Conservation (phyloP, 2,888 invertebrate genomes). For the Cataglyphis cursor region DNA sequence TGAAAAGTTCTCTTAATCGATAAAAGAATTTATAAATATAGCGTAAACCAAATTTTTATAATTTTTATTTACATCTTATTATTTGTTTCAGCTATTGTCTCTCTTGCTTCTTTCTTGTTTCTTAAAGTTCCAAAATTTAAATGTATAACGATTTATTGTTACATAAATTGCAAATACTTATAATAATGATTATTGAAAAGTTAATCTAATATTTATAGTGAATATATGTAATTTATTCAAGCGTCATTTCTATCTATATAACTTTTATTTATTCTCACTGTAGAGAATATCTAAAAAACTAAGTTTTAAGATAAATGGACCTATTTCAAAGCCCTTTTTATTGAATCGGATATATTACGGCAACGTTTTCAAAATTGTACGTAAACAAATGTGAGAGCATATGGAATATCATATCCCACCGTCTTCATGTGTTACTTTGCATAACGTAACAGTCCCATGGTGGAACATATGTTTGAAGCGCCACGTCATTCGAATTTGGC, state of each 20-base stretch:
- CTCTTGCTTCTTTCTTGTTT: not conserved
- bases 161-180: not conserved
- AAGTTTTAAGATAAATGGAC: not conserved
- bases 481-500: slow-evolving; percentile 55
- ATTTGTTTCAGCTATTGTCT: not conserved
- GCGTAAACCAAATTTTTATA: not conserved
- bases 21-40: not conserved
- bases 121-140: not conserved
- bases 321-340: not conserved
- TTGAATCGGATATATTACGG: not conserved
- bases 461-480: not conserved
- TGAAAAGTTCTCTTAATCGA: not conserved
- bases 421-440: not conserved
- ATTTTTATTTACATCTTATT: not conserved
- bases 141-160: not conserved
- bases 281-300: too few relatives aligned
- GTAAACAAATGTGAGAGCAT: not conserved
- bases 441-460: not conserved
- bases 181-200: not conserved
- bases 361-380: not conserved
- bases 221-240: not conserved
- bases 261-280: not conserved
- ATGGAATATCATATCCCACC: not conserved
- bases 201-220: not conserved
- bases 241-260: not conserved